Evolutionary conservation across 2,888 invertebrate species (phyloP), one percentile per base, ranked within the genome.

Genomic region (Harpagoxenus sublaevis): DNA sequence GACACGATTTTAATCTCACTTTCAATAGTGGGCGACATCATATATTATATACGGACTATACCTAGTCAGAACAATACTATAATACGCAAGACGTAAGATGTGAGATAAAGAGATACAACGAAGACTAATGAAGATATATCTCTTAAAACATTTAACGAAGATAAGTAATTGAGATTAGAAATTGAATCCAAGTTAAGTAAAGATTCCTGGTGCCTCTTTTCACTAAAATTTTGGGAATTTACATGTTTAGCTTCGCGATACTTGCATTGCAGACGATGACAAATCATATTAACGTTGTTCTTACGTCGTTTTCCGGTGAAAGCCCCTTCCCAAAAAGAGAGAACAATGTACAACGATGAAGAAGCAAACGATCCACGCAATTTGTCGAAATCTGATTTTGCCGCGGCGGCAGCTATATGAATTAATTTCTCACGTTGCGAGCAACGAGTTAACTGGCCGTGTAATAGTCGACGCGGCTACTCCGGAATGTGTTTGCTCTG

Each of bases 1-100:
- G 45, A 63, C 62, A 42, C 48, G 63, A 84, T 81, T 71, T 70
- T 48, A 39, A 74, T 88, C 84, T 88, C 83, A 88, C 86, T 88
- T 86, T 88, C 71, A 79, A 68, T n/a, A 68, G 75, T 84, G 62
- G 83, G 70, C 88, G 88, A 79, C 70, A 55, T 62, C n/a, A 39
- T 45, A 62, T n/a, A 57, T 51, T 66, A 23, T 23, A 23, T 23
- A 60, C 57, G 15, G 12, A 66, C n/a, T 31, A 28, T 31, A 42
- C 68, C 35, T 66, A 42, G 23, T 15, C 39, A 10, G 53, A 71
- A 79, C 10, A 79, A 79, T 79, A 57, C 45, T 28, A 48, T 42
- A 31, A 15, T 45, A 39, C 6, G 12, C 35, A 18, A 53, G 31
- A n/a, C 28, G 18, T 53, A 23, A 23, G 23, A 23, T 23, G 23